These are phyloP conservation scores for Eretmochelys imbricata DNA, from an alignment of 2,113 vertebrate species.

Conservation along the genomic window DNA sequence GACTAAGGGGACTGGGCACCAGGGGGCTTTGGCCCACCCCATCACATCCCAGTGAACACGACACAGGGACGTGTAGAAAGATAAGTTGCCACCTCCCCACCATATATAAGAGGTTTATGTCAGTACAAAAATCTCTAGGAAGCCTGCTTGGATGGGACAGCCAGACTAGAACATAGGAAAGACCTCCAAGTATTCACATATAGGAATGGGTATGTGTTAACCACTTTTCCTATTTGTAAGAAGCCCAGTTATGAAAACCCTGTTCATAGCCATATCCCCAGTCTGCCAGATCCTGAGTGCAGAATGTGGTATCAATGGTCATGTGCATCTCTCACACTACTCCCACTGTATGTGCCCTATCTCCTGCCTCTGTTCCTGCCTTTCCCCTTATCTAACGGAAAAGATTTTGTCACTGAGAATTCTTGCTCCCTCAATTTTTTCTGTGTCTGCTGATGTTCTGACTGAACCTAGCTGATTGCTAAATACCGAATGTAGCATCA, in stretches of 20 bases:
- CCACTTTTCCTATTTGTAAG: neutral
- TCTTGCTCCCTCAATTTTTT: neutral
- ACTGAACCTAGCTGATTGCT: neutral
- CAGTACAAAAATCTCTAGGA: neutral
- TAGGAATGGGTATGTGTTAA: neutral
- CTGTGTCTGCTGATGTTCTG: neutral
- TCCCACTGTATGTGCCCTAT: neutral
- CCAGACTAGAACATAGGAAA: neutral
- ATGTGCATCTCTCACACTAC: neutral
- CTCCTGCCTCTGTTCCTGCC: neutral
- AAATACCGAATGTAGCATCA: neutral
- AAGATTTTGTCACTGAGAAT: neutral
- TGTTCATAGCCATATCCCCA: neutral
- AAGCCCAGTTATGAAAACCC: neutral
- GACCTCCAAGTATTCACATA: neutral
- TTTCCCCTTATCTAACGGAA: neutral
- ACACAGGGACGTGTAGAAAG: neutral
- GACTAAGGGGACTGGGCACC: neutral
- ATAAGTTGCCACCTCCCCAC: neutral
- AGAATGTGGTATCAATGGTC: neutral
- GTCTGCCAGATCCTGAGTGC: neutral
- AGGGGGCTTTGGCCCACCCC: neutral
- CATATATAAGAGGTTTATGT: neutral
- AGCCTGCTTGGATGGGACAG: neutral
- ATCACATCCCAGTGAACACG: neutral